Percentiles rank a stretch among this genome's conserved stretches.
phyloP scores from a whole-genome alignment of 2,797 vertebrate genomes.

The Podargus strigoides region DNA sequence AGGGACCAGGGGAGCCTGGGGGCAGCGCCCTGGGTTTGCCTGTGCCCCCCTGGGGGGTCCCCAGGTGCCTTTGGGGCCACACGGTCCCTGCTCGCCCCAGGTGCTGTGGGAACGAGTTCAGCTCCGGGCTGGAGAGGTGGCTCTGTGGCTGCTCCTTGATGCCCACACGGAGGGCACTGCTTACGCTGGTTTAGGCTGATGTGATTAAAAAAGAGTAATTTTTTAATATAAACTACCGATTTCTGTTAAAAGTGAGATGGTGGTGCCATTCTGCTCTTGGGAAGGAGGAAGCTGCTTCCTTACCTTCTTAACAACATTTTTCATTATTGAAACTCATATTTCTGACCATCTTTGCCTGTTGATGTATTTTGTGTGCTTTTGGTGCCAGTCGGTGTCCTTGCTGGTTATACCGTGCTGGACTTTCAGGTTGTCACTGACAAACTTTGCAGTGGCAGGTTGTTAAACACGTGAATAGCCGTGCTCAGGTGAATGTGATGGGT shows the following conservation, averaged over 20 bases:
- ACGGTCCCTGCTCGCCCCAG: accelerated
- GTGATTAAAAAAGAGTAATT: background rate
- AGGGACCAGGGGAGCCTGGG: too few relatives aligned
- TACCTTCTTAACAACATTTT: background rate
- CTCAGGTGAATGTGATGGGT: background rate
- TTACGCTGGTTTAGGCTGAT: background rate
- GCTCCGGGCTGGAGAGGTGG: accelerated
- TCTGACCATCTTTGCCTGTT: background rate
- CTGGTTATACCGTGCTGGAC: background rate
- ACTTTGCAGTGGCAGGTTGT: background rate
- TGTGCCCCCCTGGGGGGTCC: background rate
- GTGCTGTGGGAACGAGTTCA: background rate
- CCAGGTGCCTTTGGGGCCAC: accelerated
- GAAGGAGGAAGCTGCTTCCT: background rate
- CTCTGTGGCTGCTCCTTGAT: background rate
- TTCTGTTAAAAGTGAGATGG: background rate
- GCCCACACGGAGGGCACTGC: accelerated
- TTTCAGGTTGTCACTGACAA: background rate
- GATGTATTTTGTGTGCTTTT: background rate
- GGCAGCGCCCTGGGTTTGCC: too few relatives aligned
- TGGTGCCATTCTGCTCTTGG: background rate
- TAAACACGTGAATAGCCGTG: background rate
- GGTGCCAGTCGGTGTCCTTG: accelerated
- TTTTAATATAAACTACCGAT: accelerated
- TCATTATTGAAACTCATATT: background rate